Base-by-base conservation (phyloP, 2,797 vertebrate species). In the Syngnathus acus region DNA sequence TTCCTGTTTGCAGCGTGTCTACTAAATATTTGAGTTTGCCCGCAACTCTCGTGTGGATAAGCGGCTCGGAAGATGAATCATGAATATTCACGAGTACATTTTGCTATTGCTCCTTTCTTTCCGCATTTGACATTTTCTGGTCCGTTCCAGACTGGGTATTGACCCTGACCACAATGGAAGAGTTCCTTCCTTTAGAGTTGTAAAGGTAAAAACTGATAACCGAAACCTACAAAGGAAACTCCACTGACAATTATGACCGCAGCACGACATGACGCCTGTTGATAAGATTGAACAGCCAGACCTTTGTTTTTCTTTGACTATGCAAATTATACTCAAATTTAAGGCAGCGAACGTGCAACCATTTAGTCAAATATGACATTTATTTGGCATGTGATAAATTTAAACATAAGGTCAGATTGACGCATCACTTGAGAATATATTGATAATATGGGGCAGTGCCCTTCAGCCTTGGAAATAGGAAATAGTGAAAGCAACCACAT, bases 181-280 rank as follows among this genome's bases (percentile, higher is more conserved):
- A 81, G 82, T 86, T 89, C 80, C 84, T 88, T 85, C 84, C 77
- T 87, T 66, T 78, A 42, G 38, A 69, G 71, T 73, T 64, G 65
- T 61, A 26, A 53, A 68, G 69, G 68, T 74, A 60, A 65, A 67
- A 74, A 65, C 57, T 74, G 70, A 72, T 68, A 11, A 11, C 42
- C 42, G 42, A 68, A 11, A 13, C 42, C 42, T 10, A 68, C 51
- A 53, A 42, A 51, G 66, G 74, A 78, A 78, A 85, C 65, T 87
- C 84, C 78, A 69, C 68, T 76, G 64, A 68, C 76, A 76, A 50
- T 67, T 62, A 43, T 75, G 72, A 21, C 55, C 58, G 4, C 26
- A 59, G 38, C 40, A 39, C 10, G 21, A 11, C 38, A 64, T 58
- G 39, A 66, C 62, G 32, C 48, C 50, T 55, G 37, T 65, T 67